phyloP scores from a whole-genome alignment of 2,888 invertebrate species.

The Nomada ferruginata region DNA sequence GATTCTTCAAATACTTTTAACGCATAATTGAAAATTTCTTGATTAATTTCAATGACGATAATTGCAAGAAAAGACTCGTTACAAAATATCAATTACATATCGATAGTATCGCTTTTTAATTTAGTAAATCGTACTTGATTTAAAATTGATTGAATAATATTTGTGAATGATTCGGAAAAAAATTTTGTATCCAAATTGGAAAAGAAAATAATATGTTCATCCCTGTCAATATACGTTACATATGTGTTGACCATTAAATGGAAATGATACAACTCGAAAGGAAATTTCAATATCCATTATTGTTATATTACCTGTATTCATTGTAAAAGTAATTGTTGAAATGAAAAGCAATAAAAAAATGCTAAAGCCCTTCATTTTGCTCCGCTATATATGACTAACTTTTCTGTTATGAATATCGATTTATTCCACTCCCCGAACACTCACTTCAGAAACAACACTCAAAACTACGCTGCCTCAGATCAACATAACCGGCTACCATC shows the following conservation, averaged over 20 bases:
- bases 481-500: constrained; percentile 63
- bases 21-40: neutral
- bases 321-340: constrained; percentile 89
- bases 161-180: too few relatives aligned
- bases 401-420: constrained; percentile 61
- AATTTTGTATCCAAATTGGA: neutral
- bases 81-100: neutral
- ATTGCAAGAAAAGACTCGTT: neutral
- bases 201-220: neutral
- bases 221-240: constrained; percentile 1
- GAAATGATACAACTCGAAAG: constrained; percentile 1
- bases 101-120: neutral
- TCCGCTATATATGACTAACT: constrained; percentile 15
- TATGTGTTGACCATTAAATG: constrained; percentile 7
- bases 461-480: constrained; percentile 42
- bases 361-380: constrained; percentile 89
- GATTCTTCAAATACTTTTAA: neutral
- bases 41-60: neutral
- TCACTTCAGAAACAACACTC: constrained; percentile 49
- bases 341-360: constrained; percentile 88
- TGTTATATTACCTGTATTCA: constrained; percentile 88
- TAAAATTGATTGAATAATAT: neutral
- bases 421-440: constrained; percentile 51
- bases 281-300: constrained; percentile 16
- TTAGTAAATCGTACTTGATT: neutral